phyloP scores from a whole-genome alignment of 2,888 invertebrate species.

The Drosophila gaucha region DNA sequence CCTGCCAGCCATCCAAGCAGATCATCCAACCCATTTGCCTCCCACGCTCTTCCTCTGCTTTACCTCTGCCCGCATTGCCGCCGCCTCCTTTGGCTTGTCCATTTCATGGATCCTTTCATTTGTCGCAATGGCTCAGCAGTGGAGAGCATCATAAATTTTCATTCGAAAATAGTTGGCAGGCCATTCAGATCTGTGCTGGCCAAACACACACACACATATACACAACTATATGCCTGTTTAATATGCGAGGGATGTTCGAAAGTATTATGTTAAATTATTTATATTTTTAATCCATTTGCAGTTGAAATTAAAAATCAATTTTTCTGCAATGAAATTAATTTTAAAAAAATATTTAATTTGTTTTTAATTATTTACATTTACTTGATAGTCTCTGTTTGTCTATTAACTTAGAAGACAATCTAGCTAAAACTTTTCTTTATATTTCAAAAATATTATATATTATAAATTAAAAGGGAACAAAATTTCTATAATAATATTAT shows the following conservation, averaged over 20 bases:
- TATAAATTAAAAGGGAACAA: no score
- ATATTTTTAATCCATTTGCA: no score
- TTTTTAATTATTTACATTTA: no score
- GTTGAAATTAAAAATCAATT: no score
- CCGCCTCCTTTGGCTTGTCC: slow-evolving; percentile 2
- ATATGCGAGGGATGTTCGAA: slow-evolving; percentile 33
- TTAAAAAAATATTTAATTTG: no score
- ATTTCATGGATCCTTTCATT: slow-evolving; percentile 56
- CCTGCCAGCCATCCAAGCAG: slow-evolving; percentile 43
- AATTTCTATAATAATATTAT: no score
- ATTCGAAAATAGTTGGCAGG: slow-evolving; percentile 66
- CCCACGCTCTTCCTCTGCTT: not conserved
- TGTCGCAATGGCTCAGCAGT: slow-evolving; percentile 52
- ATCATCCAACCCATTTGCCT: slow-evolving; percentile 30
- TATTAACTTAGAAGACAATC: no score
- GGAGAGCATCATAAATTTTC: slow-evolving; percentile 58
- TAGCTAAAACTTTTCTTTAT: no score
- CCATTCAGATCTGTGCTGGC: slow-evolving; percentile 58
- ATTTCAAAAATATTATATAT: no score
- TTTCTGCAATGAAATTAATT: no score
- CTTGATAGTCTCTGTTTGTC: no score
- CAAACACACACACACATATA: slow-evolving; percentile 30
- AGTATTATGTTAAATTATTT: not conserved
- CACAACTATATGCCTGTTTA: slow-evolving; percentile 26
- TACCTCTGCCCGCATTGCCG: not conserved